Evolutionary conservation across 1,140 invertebrate genomes (phyloP).

Genomic region (Drosophila micromelanica): DNA sequence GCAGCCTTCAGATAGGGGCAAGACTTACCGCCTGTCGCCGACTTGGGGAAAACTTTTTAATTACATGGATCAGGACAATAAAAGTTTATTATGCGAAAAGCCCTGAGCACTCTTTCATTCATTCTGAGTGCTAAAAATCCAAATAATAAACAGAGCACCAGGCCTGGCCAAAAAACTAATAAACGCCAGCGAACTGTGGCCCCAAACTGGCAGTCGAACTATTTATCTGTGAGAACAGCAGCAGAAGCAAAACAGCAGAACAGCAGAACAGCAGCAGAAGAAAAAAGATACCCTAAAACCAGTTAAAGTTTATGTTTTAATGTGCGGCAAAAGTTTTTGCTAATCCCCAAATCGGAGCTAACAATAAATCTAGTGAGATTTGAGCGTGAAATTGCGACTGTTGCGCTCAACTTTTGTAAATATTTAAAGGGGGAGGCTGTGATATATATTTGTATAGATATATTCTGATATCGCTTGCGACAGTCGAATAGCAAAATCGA

Average conservation of each 20-base stretch:
- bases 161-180: constrained; percentile 49
- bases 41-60: constrained; percentile 76
- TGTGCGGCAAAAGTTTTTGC: constrained; percentile 58
- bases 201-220: constrained; percentile 45
- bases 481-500: constrained; percentile 67
- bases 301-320: constrained; percentile 61
- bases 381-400: constrained; percentile 36
- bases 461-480: constrained; percentile 37
- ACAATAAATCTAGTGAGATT: constrained; percentile 57
- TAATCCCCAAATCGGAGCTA: constrained; percentile 46
- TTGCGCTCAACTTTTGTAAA: constrained; percentile 54
- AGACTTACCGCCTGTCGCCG: constrained; percentile 7
- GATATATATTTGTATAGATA: neutral
- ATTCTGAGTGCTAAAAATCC: neutral
- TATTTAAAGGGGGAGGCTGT: constrained; percentile 11
- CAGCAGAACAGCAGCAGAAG: neutral
- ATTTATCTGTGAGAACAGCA: constrained; percentile 20
- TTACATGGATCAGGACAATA: constrained; percentile 76
- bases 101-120: constrained; percentile 5
- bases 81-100: constrained; percentile 76
- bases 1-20: neutral
- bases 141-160: constrained; percentile 49
- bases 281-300: constrained; percentile 48
- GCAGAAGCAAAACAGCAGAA: no score
- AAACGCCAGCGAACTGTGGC: constrained; percentile 50